Base-by-base conservation (phyloP, 1,140 invertebrate species). In the Pollicipes pollicipes region DNA sequence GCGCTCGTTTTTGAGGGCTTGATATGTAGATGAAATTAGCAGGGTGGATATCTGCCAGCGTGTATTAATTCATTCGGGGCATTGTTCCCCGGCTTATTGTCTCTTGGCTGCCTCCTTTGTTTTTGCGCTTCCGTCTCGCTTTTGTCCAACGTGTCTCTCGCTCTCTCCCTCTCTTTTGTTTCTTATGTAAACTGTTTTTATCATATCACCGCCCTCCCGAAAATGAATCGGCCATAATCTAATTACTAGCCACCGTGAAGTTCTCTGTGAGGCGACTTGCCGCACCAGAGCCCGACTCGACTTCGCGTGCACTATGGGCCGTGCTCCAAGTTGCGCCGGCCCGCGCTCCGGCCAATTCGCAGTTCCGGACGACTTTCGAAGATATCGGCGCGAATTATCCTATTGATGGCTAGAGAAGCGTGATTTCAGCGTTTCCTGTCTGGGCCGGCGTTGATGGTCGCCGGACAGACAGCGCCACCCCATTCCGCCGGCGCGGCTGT, bases 101-200 rank as follows among this genome's bases (percentile, higher is more conserved):
- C 45, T 58, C 45, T 58, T 58, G 45, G 45, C 17, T 58, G 45
- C 13, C 45, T 58, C 45, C 45, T 58, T 58, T 58, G 45, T 58
- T 58, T 58, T 58, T 58, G 45, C 45, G 8, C 45, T 21, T 58
- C 24, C 45, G 45, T 24, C 10, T 24, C 8, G 45, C 10, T 21
- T 58, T 58, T 58, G 45, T 58, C 10, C 13, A 21, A 58, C 45
- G 45, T 58, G 45, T 58, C 45, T 58, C 45, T 21, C 13, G 45
- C 45, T 3, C 45, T 3, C 45, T 58, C 45, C 45, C 45, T 58
- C 45, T 58, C 45, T 58, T 58, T 58, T 58, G 45, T 58, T 58
- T 58, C 45, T 58, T 58, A 58, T 58, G 45, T 58, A 58, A 58
- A 58, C 45, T 58, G 45, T 58, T 58, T 58, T 58, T 58, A 58